Conservation (phyloP, 1,140 invertebrate species). For the Eumaeus atala region DNA sequence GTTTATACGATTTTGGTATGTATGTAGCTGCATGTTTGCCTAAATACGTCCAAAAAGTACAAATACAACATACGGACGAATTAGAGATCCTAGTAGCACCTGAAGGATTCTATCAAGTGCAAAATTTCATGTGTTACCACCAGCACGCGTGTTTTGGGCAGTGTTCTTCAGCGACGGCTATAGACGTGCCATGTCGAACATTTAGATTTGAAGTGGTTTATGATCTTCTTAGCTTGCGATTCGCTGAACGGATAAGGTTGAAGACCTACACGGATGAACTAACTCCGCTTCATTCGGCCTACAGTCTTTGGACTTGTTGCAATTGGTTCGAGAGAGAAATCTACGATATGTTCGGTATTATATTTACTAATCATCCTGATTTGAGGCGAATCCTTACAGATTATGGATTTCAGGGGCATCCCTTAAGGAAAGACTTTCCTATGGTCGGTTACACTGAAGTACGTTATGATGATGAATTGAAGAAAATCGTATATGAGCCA, state of each 20-base stretch:
- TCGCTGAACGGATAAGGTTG: constrained; percentile 43
- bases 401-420: constrained; percentile 67
- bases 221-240: constrained; percentile 93
- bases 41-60: constrained; percentile 93
- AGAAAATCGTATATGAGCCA: constrained; percentile 66
- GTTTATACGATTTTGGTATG: constrained; percentile 58
- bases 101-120: constrained; percentile 90
- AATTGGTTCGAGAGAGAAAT: constrained; percentile 66
- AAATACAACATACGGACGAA: constrained; percentile 86
- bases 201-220: constrained; percentile 86
- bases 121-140: constrained; percentile 92
- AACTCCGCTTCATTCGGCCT: constrained; percentile 59
- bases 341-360: constrained; percentile 68
- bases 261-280: constrained; percentile 71
- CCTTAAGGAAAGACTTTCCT: constrained; percentile 66
- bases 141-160: constrained; percentile 93
- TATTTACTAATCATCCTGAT: constrained; percentile 69
- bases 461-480: constrained; percentile 66
- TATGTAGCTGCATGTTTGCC: constrained; percentile 84
- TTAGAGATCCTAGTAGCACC: constrained; percentile 93
- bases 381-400: constrained; percentile 67
- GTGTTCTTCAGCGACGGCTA: constrained; percentile 86
- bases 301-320: constrained; percentile 49
- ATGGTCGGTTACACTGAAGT: constrained; percentile 59
- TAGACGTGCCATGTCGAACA: constrained; percentile 90